Conservation (phyloP, 2,888 invertebrate genomes). For the Apotomis turbidana region DNA sequence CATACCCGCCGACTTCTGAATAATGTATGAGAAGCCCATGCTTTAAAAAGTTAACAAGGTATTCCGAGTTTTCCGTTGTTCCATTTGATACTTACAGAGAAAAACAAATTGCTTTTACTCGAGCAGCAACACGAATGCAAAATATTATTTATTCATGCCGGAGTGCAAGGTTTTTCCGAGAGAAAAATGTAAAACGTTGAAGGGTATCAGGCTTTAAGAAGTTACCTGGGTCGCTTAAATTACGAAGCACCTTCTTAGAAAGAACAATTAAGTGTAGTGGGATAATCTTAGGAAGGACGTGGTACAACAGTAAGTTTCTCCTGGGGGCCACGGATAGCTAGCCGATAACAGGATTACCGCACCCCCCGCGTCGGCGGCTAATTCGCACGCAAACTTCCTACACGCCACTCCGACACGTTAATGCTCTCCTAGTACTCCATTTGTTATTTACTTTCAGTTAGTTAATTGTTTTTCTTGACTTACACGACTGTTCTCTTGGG, state of each 20-base stretch:
- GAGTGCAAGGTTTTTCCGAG: slow-evolving; percentile 39
- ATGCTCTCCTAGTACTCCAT: slow-evolving; percentile 53
- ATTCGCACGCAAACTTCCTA: slow-evolving; percentile 75
- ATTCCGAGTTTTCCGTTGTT: slow-evolving; percentile 79
- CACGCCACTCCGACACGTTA: slow-evolving; percentile 59
- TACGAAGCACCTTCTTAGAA: slow-evolving; percentile 35
- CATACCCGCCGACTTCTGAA: slow-evolving; percentile 64
- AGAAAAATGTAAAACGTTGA: slow-evolving; percentile 39
- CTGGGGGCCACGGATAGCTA: slow-evolving; percentile 63
- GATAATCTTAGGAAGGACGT: slow-evolving; percentile 59
- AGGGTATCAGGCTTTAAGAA: slow-evolving; percentile 31
- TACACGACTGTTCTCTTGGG: slow-evolving; percentile 2
- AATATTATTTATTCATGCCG: slow-evolving; percentile 48
- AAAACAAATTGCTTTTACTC: slow-evolving; percentile 73
- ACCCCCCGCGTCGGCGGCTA: slow-evolving; percentile 69
- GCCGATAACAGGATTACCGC: slow-evolving; percentile 77
- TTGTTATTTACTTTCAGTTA: slow-evolving; percentile 34
- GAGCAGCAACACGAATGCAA: slow-evolving; percentile 50
- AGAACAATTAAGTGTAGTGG: slow-evolving; percentile 57
- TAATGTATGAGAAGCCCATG: slow-evolving; percentile 76
- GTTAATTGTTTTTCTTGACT: slow-evolving; percentile 32
- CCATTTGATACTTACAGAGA: slow-evolving; percentile 65
- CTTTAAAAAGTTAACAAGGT: slow-evolving; percentile 82
- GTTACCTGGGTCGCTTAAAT: slow-evolving; percentile 29
- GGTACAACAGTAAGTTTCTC: slow-evolving; percentile 58